These are phyloP conservation scores for Scleropages formosus DNA, from an alignment of 2,797 vertebrate genomes.

Conservation along the genomic window DNA sequence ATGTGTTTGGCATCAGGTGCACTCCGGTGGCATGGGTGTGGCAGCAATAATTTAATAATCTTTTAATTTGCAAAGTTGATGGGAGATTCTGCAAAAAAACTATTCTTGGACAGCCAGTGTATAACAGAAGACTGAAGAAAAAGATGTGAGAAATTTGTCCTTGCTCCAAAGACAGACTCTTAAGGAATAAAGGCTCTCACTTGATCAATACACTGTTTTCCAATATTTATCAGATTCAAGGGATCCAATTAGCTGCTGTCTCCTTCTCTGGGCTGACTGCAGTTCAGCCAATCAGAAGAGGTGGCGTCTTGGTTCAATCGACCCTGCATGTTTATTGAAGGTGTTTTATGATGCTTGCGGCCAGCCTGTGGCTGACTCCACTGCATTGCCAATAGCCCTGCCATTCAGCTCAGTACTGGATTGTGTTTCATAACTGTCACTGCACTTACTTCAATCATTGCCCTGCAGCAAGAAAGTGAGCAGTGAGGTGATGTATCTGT, in stretches of 20 bases:
- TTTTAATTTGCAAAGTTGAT: no score
- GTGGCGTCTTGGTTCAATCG: slow-evolving; percentile 55
- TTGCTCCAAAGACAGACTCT: slow-evolving; percentile 18
- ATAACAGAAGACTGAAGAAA: no score
- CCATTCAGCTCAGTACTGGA: background rate
- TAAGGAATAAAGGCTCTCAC: slow-evolving; percentile 35
- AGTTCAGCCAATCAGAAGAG: slow-evolving; percentile 62
- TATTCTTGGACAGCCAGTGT: no score
- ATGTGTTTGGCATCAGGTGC: no score
- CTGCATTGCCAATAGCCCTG: slow-evolving; percentile 65
- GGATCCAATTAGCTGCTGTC: slow-evolving; percentile 66
- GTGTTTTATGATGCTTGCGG: slow-evolving; percentile 53
- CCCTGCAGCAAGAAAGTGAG: background rate
- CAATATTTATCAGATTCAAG: slow-evolving; percentile 48
- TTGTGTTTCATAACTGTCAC: background rate
- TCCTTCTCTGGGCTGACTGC: slow-evolving; percentile 71
- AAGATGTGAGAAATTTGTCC: background rate
- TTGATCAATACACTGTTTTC: slow-evolving; percentile 47
- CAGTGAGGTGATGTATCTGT: background rate
- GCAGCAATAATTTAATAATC: no score
- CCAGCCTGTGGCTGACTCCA: slow-evolving; percentile 38
- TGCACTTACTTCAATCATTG: background rate
- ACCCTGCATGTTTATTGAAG: slow-evolving; percentile 74
- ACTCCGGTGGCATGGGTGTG: no score
- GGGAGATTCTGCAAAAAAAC: no score